Evolutionary conservation across 2,888 invertebrate species (phyloP).

Genomic region (Nemurella pictetii): DNA sequence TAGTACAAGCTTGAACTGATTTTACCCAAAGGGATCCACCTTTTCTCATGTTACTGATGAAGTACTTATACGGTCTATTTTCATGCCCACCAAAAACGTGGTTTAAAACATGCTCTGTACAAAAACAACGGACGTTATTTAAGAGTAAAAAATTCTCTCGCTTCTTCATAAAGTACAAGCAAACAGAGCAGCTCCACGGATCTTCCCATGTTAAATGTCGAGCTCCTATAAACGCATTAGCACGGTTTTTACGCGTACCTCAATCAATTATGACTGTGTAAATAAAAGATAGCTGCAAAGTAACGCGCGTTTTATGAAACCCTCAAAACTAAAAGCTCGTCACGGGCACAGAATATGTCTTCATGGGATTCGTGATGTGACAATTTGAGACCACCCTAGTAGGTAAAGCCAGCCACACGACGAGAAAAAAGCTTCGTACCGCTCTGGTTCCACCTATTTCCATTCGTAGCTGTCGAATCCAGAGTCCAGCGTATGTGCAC

Average conservation of each 20-base stretch:
- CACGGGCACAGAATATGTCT: neutral
- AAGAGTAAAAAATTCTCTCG: neutral
- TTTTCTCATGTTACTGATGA: neutral
- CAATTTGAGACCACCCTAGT: conserved; percentile 26
- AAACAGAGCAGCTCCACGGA: neutral
- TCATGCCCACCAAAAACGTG: neutral
- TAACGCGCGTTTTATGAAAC: neutral
- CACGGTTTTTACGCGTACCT: conserved; percentile 1
- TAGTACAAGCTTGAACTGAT: neutral
- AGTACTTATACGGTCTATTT: neutral
- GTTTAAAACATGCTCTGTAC: neutral
- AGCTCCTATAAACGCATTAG: conserved; percentile 7
- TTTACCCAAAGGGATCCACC: neutral
- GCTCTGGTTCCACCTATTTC: neutral
- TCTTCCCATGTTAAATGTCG: neutral
- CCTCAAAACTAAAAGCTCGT: neutral
- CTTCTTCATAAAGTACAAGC: neutral
- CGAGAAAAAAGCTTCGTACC: conserved; percentile 8
- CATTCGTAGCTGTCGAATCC: neutral
- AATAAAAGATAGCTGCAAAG: neutral
- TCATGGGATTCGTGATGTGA: conserved; percentile 23
- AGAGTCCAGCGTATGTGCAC: neutral
- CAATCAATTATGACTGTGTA: conserved; percentile 15
- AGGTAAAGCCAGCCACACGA: neutral
- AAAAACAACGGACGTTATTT: neutral